These are phyloP conservation scores for Stratiolaelaps scimitus DNA, from an alignment of 1,140 invertebrate species.

Conservation along the genomic window DNA sequence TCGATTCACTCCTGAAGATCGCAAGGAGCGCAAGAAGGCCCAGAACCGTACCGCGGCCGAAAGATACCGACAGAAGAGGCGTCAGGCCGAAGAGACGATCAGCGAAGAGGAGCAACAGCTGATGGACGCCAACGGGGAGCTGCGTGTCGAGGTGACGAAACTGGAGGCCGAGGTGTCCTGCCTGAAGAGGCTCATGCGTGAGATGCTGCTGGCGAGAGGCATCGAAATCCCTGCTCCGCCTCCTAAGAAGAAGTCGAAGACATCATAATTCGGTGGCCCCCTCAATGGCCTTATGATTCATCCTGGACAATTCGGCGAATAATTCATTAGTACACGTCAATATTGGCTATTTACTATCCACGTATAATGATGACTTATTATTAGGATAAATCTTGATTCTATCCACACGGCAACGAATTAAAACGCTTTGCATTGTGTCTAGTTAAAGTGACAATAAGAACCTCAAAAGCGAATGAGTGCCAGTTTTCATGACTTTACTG, in stretches of 20 bases:
- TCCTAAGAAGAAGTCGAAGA: neutral
- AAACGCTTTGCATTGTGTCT: too few species aligned
- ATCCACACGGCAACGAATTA: too few species aligned
- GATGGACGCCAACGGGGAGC: neutral
- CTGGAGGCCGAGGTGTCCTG: slow-evolving; percentile 7
- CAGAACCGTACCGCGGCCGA: slow-evolving; percentile 23
- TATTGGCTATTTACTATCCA: neutral
- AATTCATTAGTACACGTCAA: neutral
- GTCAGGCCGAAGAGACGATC: slow-evolving; percentile 7
- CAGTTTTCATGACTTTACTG: too few species aligned
- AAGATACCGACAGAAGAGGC: slow-evolving; percentile 14
- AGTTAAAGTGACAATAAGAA: too few species aligned
- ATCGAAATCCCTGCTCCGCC: neutral
- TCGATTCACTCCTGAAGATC: slow-evolving; percentile 13
- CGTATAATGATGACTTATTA: neutral
- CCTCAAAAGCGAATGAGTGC: too few species aligned
- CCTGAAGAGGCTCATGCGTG: slow-evolving; percentile 25
- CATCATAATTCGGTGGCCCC: neutral
- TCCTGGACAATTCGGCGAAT: neutral
- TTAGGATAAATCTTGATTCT: too few species aligned
- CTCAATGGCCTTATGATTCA: neutral
- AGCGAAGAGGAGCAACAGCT: slow-evolving; percentile 20
- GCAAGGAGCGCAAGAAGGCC: slow-evolving; percentile 24
- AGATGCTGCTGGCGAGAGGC: slow-evolving; percentile 15
- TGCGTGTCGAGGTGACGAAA: slow-evolving; percentile 13